Base-by-base conservation (phyloP, 2,113 vertebrate genomes). In the Muntiacus reevesi region DNA sequence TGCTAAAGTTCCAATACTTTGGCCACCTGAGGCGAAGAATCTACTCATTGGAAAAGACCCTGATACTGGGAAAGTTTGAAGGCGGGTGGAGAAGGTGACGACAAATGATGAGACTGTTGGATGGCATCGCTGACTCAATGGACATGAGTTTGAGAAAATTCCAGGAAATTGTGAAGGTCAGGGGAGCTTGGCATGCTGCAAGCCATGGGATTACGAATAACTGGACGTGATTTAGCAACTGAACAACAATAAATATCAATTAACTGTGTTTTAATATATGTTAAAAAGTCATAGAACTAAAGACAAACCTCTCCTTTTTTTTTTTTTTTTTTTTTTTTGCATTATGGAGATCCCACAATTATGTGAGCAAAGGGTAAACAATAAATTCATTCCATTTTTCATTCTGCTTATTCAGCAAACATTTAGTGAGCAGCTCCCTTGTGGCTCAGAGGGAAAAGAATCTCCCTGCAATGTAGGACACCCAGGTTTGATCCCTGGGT, bases 271-370 rank as follows among this genome's bases (percentile, higher is more conserved):
- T 97, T 86, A 17, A 30, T 64, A 64, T 86, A 47, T 64, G 36
- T 95, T 98, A 95, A 93, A 94, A 43, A 33, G 15, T 64, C 30
- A 55, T 89, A 79, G 91, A 95, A n/a, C 30, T 95, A 88, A 86
- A 16, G 4, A 59, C 21, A 50, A 50, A 50, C 47, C 12, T 50
- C 12, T 50, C 47, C 45, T 3, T 50, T 3, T 50, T 50, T 50
- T 50, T 50, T 50, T 14, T 50, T 13, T 47, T 50, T 50, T 50
- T 50, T 50, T 50, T 57, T 62, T 62, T 33, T 5, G 2, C 27
- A 16, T 47, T 47, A 79, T 30, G 27, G 43, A 47, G 4, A 30
- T 30, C 14, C 15, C 43, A 79, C 43, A 79, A 64, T 12, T 2
- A 40, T 3, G 2, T 54, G 17, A 88, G 1, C 13, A 62, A 11